phyloP scores from a whole-genome alignment of 2,888 invertebrate genomes.

The Mesoligia furuncula region DNA sequence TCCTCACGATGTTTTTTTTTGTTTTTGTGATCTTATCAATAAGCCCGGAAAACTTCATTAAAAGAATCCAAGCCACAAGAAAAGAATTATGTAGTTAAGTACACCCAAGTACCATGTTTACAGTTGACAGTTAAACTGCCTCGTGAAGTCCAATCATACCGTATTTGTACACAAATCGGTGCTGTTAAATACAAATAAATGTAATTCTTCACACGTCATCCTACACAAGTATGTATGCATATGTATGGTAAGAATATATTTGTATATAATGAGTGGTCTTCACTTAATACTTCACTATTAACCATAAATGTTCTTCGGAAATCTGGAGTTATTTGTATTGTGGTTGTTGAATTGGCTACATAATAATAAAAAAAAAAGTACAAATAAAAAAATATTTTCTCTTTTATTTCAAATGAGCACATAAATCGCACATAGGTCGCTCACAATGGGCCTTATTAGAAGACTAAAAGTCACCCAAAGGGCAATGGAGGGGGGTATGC shows the following conservation, averaged over 20 bases:
- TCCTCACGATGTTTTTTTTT: no score
- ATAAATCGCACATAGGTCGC: no score
- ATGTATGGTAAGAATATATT: constrained; percentile 35
- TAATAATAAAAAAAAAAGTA: no score
- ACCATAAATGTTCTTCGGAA: constrained; percentile 43
- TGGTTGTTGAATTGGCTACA: constrained; percentile 26
- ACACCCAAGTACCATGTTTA: neutral
- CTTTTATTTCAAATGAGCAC: no score
- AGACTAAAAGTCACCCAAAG: no score
- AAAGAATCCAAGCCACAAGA: constrained; percentile 9
- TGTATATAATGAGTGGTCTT: constrained; percentile 53
- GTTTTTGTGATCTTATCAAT: neutral
- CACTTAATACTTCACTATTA: constrained; percentile 55
- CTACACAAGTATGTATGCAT: constrained; percentile 8
- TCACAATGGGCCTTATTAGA: no score
- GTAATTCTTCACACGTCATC: constrained; percentile 59
- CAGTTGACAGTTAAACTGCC: constrained; percentile 29
- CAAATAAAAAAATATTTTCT: no score
- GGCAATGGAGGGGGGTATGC: no score
- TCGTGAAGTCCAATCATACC: constrained; percentile 54
- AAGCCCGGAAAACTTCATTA: neutral
- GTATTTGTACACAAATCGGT: constrained; percentile 45
- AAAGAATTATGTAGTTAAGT: neutral
- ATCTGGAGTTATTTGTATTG: constrained; percentile 35
- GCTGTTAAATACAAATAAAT: constrained; percentile 49